These are phyloP conservation scores for Odontophorus gujanensis DNA, from an alignment of 2,113 vertebrate species.

Conservation along the genomic window DNA sequence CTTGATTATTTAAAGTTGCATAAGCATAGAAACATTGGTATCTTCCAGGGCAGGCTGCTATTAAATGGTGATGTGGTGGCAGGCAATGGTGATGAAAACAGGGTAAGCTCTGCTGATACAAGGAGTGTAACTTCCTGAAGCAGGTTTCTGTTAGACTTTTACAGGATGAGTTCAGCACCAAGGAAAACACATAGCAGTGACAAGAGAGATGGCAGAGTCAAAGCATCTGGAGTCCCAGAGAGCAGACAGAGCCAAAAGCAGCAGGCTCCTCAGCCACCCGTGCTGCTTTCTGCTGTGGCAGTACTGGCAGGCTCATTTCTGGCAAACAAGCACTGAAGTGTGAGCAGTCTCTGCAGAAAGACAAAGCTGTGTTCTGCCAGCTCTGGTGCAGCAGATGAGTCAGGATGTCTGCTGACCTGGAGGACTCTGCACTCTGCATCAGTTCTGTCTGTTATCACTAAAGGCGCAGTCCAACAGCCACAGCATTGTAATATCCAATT, in stretches of 20 bases:
- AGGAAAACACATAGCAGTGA: neutral
- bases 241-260: neutral
- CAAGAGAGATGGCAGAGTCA: neutral
- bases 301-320: neutral
- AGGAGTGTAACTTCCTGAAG: neutral
- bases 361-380: neutral
- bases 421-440: neutral
- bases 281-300: neutral
- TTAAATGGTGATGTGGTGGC: neutral
- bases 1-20: neutral
- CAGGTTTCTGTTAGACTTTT: neutral
- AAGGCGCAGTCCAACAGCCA: fast-evolving
- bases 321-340: neutral
- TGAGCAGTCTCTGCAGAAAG: neutral
- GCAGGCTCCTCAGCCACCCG: neutral
- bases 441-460: neutral
- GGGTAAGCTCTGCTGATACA: neutral
- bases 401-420: neutral
- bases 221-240: neutral
- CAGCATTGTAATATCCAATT: neutral
- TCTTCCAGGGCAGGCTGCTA: neutral
- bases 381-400: neutral
- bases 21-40: neutral
- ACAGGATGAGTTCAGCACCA: neutral
- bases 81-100: neutral